Percentiles rank a stretch among this genome's conserved stretches.
Conservation (phyloP, 2,113 vertebrate genomes). For the Parotia lawesii region DNA sequence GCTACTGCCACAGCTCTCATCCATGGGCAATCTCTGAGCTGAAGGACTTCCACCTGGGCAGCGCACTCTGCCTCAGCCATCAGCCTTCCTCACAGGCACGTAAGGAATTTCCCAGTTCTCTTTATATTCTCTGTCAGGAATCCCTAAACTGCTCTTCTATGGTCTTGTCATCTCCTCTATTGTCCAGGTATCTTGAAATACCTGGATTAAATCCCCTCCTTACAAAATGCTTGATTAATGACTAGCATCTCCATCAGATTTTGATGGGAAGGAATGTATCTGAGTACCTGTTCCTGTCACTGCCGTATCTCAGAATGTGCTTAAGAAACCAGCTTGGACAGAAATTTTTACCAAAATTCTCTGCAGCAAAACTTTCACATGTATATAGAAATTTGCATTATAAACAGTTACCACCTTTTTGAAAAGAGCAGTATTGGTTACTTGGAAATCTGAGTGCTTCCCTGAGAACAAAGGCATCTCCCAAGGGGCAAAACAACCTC, state of each 20-base stretch:
- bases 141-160: not conserved
- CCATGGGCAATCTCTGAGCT: rapidly evolving
- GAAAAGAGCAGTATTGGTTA: not conserved
- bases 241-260: not conserved
- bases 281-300: not conserved
- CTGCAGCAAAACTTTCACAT: not conserved
- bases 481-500: not conserved
- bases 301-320: not conserved
- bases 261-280: not conserved
- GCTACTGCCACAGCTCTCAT: not conserved
- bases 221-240: not conserved
- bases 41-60: not conserved
- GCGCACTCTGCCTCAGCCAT: not conserved
- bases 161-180: not conserved
- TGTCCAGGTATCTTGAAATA: not conserved
- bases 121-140: not conserved
- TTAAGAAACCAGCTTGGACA: not conserved
- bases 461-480: not conserved
- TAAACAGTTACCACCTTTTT: not conserved
- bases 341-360: not conserved
- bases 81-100: not conserved
- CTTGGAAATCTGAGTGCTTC: not conserved
- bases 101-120: not conserved
- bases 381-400: not conserved
- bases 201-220: not conserved